Base-by-base conservation (phyloP, 2,888 invertebrate genomes). In the Hirtodrosophila duncani region DNA sequence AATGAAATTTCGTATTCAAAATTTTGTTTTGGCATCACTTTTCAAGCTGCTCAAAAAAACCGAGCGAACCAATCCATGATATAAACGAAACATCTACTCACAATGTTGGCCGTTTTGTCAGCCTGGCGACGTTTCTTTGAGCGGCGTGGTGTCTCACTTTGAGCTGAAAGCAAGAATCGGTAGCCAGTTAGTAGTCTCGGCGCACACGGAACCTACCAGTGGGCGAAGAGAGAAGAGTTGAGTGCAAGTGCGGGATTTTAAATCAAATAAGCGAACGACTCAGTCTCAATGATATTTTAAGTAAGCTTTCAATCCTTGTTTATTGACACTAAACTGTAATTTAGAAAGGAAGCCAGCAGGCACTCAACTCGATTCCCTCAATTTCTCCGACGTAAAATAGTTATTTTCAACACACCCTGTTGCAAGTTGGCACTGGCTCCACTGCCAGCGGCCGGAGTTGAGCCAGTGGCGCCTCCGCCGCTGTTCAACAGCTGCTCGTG, bases 21-120 rank as follows among this genome's bases (percentile, higher is more conserved):
- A 26, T 34, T 44, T 30, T 17, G 18, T 42, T n/a, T 18, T 29
- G 34, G 62, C 65, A 77, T 69, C 78, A 79, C 67, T 82, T 71
- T 69, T 69, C 81, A 72, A 63, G 44, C 45, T 60, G 63, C 41
- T 17, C 52, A 37, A 13, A 43, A 50, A 50, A 10, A 50, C 36
- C 49, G 45, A 36, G 33, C 66, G 43, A 65, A 71, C 56, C 59
- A 49, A 59, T 67, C 67, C 61, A 45, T 53, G 49, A 64, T 41
- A 51, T 20, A 39, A 59, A 38, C 59, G 39, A 48, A 70, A 67
- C 69, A 70, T 61, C 71, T 86, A 89, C 90, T 91, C 88, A 91
- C 91, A 87, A 91, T 89, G 77, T 89, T 90, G 26, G 89, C 88
- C 44, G 89, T 88, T 83, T 90, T 91, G 68, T 91, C 91, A 10